These are phyloP conservation scores for Drosophila elegans DNA, from an alignment of 1,140 invertebrate genomes.

Conservation along the genomic window DNA sequence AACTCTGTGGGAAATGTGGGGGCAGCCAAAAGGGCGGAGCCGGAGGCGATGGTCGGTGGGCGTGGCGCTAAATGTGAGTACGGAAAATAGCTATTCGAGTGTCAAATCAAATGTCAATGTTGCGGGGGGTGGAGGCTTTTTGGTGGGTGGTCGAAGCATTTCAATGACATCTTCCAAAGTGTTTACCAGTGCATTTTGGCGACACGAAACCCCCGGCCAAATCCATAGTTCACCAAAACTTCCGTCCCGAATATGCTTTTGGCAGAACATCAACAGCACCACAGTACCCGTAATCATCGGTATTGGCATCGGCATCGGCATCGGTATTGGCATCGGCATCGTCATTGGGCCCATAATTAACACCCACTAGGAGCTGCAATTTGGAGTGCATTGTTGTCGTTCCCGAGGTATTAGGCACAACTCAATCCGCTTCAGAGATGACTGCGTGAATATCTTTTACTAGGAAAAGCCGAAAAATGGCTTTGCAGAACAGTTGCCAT, in stretches of 20 bases:
- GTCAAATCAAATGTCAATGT: slow-evolving; percentile 74
- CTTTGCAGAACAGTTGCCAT: no score
- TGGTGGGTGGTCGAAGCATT: slow-evolving; percentile 34
- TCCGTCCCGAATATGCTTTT: slow-evolving; percentile 1
- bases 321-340: slow-evolving; percentile 16
- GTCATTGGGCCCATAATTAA: slow-evolving; percentile 32
- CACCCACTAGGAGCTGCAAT: slow-evolving; percentile 36
- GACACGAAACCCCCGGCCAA: background rate
- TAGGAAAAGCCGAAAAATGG: no score
- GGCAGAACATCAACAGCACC: slow-evolving; percentile 11
- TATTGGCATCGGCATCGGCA: slow-evolving; percentile 13
- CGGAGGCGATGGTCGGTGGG: background rate
- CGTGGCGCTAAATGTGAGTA: slow-evolving; percentile 39
- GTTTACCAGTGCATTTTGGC: slow-evolving; percentile 50
- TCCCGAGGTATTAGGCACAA: background rate
- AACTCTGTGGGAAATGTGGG: slow-evolving; percentile 34
- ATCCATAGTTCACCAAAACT: background rate
- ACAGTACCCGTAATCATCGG: slow-evolving; percentile 1
- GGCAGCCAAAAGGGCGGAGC: background rate
- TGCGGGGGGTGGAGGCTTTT: slow-evolving; percentile 6
- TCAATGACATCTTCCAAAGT: slow-evolving; percentile 68
- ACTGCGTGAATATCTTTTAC: slow-evolving; percentile 1
- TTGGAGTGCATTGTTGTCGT: slow-evolving; percentile 36
- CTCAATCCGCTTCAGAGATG: slow-evolving; percentile 5
- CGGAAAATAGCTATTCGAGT: slow-evolving; percentile 73